Evolutionary conservation across 2,113 vertebrate genomes (phyloP).

Genomic region (Glareola pratincola): DNA sequence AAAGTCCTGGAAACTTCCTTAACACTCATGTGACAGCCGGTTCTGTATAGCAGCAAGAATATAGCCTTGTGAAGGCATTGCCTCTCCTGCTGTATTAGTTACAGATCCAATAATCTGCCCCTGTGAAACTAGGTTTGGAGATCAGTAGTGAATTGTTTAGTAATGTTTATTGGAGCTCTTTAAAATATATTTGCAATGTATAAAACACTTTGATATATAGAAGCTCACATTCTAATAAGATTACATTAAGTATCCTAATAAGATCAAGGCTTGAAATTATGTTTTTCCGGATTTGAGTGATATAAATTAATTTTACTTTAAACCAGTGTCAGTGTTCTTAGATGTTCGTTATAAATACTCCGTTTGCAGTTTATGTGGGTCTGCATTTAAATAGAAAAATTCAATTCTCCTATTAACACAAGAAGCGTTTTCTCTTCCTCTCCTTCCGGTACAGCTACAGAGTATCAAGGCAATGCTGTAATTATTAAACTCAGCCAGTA

Average conservation of each 20-base stretch:
- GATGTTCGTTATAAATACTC: constrained; percentile 6
- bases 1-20: constrained; percentile 41
- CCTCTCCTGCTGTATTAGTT: neutral
- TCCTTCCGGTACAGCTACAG: neutral
- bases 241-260: constrained; percentile 68
- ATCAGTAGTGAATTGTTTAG: constrained; percentile 35
- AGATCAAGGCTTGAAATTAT: constrained; percentile 67
- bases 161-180: constrained; percentile 54
- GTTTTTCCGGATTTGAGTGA: constrained; percentile 65
- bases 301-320: constrained; percentile 68
- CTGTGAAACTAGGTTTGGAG: constrained; percentile 33
- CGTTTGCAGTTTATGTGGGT: neutral
- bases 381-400: constrained; percentile 7
- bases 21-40: neutral
- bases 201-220: constrained; percentile 65
- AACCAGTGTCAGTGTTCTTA: constrained; percentile 43
- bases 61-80: neutral
- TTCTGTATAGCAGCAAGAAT: neutral
- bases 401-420: neutral
- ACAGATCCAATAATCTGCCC: constrained; percentile 3
- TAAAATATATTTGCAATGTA: constrained; percentile 59
- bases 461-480: constrained; percentile 33
- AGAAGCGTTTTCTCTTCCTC: neutral
- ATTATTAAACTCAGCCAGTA: constrained; percentile 41
- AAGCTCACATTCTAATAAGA: constrained; percentile 60